phyloP scores from a whole-genome alignment of 2,888 invertebrate species.

The Drosophila trichaetosa region DNA sequence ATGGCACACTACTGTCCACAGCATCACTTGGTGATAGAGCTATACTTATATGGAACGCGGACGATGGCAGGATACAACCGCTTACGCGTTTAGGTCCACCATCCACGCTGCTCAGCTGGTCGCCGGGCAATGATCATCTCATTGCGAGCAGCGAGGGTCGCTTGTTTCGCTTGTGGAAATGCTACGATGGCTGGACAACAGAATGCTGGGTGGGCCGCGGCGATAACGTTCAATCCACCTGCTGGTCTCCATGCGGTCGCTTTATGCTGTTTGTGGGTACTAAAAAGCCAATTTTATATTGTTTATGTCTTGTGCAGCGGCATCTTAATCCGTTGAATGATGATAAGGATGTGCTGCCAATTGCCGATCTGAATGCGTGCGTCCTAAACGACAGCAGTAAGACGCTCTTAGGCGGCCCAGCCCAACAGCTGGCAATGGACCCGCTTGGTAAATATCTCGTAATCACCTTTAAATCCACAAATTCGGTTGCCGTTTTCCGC shows the following conservation, averaged over 20 bases:
- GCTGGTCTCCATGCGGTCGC: slow-evolving; percentile 93
- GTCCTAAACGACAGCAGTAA: slow-evolving; percentile 83
- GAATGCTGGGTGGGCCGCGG: slow-evolving; percentile 91
- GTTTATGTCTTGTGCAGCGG: slow-evolving; percentile 87
- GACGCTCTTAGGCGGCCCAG: slow-evolving; percentile 90
- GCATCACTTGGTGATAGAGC: slow-evolving; percentile 92
- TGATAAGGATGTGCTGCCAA: slow-evolving; percentile 88
- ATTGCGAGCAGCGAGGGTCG: slow-evolving; percentile 92
- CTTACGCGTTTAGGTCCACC: slow-evolving; percentile 91
- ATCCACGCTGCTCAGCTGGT: slow-evolving; percentile 92
- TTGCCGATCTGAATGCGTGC: slow-evolving; percentile 90
- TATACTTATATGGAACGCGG: slow-evolving; percentile 94
- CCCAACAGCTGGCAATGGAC: slow-evolving; percentile 94
- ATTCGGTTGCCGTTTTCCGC: slow-evolving; percentile 91
- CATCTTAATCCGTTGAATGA: slow-evolving; percentile 82
- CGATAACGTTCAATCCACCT: slow-evolving; percentile 92
- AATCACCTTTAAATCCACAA: slow-evolving; percentile 91
- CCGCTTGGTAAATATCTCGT: slow-evolving; percentile 92
- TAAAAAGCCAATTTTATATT: slow-evolving; percentile 91
- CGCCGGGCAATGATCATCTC: slow-evolving; percentile 91
- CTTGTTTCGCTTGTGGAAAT: slow-evolving; percentile 93
- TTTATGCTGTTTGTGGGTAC: slow-evolving; percentile 92
- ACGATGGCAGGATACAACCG: slow-evolving; percentile 87
- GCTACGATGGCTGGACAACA: slow-evolving; percentile 89
- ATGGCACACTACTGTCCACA: slow-evolving; percentile 91